These are phyloP conservation scores for Paraescarpia echinospica DNA, from an alignment of 1,140 invertebrate species.

Conservation along the genomic window DNA sequence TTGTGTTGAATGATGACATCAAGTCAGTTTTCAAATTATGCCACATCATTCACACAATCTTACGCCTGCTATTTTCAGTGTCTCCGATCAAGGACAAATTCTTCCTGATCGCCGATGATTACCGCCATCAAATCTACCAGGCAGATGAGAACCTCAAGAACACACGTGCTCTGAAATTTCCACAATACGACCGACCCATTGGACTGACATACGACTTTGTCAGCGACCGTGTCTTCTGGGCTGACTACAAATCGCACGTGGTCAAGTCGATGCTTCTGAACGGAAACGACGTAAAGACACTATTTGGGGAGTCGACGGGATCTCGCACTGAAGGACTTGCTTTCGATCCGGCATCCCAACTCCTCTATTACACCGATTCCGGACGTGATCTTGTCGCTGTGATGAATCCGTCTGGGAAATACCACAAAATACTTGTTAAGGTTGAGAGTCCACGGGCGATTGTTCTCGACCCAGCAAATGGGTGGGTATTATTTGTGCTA, in stretches of 20 bases:
- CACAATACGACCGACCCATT: slow-evolving; percentile 17
- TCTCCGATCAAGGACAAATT: slow-evolving; percentile 16
- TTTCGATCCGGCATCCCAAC: background rate
- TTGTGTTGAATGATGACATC: too few species aligned
- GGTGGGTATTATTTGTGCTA: background rate
- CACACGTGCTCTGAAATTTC: slow-evolving; percentile 6
- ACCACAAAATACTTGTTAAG: slow-evolving; percentile 10
- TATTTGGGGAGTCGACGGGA: background rate
- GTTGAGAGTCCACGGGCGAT: background rate
- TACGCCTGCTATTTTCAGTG: background rate
- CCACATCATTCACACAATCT: too few species aligned
- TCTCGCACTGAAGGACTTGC: slow-evolving; percentile 20
- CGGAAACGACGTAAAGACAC: background rate
- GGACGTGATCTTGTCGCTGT: slow-evolving; percentile 1
- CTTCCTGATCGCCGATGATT: slow-evolving; percentile 24
- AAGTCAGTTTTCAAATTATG: too few species aligned
- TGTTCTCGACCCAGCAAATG: slow-evolving; percentile 14
- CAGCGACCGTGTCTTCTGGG: slow-evolving; percentile 17
- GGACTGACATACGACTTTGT: slow-evolving; percentile 9
- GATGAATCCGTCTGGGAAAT: slow-evolving; percentile 8
- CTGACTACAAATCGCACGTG: slow-evolving; percentile 5
- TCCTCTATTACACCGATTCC: slow-evolving; percentile 19
- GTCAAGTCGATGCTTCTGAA: slow-evolving; percentile 20
- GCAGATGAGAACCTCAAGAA: slow-evolving; percentile 2
- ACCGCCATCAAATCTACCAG: slow-evolving; percentile 23